Conservation (phyloP, 2,888 invertebrate species). For the Coecobrya sp. region DNA sequence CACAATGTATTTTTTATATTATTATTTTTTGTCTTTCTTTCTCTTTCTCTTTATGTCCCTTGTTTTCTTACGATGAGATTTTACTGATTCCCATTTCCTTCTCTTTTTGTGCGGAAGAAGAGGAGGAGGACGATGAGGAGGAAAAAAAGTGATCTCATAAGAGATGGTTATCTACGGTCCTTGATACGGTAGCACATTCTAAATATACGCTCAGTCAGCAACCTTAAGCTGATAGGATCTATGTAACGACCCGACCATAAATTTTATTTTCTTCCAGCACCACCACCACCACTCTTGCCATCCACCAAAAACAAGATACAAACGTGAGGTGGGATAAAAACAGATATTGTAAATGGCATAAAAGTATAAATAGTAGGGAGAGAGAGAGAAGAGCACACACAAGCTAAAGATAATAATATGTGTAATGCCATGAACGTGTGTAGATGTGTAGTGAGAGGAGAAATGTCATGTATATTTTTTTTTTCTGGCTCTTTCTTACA, state of each 20-base stretch:
- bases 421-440: slow-evolving; percentile 61
- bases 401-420: slow-evolving; percentile 69
- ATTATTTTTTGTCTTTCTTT: slow-evolving; percentile 58
- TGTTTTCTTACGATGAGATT: slow-evolving; percentile 74
- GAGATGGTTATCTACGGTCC: slow-evolving; percentile 83
- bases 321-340: slow-evolving; percentile 81
- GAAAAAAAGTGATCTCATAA: slow-evolving; percentile 78
- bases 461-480: not conserved
- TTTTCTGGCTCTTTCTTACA: not conserved
- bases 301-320: slow-evolving; percentile 81
- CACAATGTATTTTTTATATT: slow-evolving; percentile 62
- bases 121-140: not conserved
- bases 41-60: slow-evolving; percentile 12
- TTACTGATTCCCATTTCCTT: slow-evolving; percentile 79
- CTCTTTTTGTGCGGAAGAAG: slow-evolving; percentile 56
- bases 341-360: slow-evolving; percentile 78
- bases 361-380: slow-evolving; percentile 58
- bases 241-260: slow-evolving; percentile 85
- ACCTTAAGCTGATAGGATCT: slow-evolving; percentile 85
- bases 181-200: slow-evolving; percentile 83
- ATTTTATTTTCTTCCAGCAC: slow-evolving; percentile 84
- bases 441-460: not conserved
- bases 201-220: slow-evolving; percentile 85
- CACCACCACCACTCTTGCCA: slow-evolving; percentile 39
- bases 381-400: slow-evolving; percentile 24